These are phyloP conservation scores for Aleadryas rufinucha DNA, from an alignment of 2,113 vertebrate genomes.

Conservation along the genomic window DNA sequence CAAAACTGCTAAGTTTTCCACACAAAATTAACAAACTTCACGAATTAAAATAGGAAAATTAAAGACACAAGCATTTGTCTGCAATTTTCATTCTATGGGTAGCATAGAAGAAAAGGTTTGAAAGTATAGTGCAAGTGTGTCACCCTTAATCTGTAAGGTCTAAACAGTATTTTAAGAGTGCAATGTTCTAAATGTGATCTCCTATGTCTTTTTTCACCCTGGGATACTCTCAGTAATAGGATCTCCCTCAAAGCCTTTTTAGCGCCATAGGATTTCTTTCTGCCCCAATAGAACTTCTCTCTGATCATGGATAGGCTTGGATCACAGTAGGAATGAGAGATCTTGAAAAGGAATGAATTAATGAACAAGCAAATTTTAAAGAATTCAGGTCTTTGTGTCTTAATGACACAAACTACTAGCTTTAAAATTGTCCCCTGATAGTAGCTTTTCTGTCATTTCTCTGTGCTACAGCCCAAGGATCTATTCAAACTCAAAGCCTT, in stretches of 20 bases:
- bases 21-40: neutral
- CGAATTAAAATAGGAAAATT: neutral
- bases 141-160: neutral
- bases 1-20: neutral
- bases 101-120: neutral
- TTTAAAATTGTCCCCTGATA: slow-evolving; percentile 17
- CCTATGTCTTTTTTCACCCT: neutral
- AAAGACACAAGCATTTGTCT: neutral
- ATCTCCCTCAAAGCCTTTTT: slow-evolving; percentile 38
- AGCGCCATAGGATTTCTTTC: slow-evolving; percentile 1
- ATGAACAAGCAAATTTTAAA: slow-evolving; percentile 39
- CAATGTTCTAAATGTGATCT: neutral
- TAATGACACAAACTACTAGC: neutral
- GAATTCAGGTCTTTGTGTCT: neutral
- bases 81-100: neutral
- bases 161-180: neutral
- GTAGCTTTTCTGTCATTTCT: slow-evolving; percentile 25
- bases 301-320: slow-evolving; percentile 33
- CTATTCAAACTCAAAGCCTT: neutral
- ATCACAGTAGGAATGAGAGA: neutral
- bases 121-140: neutral
- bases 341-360: slow-evolving; percentile 65
- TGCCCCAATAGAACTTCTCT: neutral
- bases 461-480: neutral
- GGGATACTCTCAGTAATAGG: neutral